Evolutionary conservation across 2,797 vertebrate species (phyloP).

Genomic region (Aeoliscus strigatus): DNA sequence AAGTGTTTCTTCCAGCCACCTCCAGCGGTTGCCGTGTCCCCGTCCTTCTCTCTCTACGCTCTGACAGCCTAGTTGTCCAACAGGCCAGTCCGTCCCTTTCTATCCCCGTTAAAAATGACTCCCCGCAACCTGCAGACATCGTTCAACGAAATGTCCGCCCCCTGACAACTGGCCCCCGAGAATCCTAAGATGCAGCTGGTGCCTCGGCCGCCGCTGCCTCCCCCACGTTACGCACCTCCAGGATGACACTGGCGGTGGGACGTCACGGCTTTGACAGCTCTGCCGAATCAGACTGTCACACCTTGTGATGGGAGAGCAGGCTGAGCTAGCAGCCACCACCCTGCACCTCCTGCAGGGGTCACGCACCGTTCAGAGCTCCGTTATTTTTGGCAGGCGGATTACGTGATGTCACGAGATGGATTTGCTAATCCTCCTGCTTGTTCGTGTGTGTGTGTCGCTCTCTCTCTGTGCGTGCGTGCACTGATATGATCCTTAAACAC

Average conservation of each 20-base stretch:
- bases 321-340: conserved; percentile 48
- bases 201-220: background rate
- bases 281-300: conserved; percentile 37
- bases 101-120: conserved; percentile 25
- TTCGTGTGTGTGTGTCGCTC: conserved; percentile 3
- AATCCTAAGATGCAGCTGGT: conserved; percentile 39
- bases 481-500: conserved; percentile 48
- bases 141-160: conserved; percentile 11
- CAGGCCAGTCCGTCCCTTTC: conserved; percentile 34
- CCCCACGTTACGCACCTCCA: background rate
- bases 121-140: conserved; percentile 37
- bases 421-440: conserved; percentile 53
- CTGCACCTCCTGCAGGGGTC: conserved; percentile 40
- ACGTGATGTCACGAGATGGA: conserved; percentile 66
- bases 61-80: conserved; percentile 11
- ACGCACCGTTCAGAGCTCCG: conserved; percentile 56
- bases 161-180: conserved; percentile 15
- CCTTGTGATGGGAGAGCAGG: conserved; percentile 42
- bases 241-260: background rate
- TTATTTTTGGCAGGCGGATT: conserved; percentile 69
- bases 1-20: too few relatives aligned
- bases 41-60: background rate
- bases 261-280: conserved; percentile 26
- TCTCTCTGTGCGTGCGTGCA: conserved; percentile 7
- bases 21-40: too few relatives aligned